Evolutionary conservation across 2,888 invertebrate species (phyloP).

Genomic region (Parthenolecanium corni): DNA sequence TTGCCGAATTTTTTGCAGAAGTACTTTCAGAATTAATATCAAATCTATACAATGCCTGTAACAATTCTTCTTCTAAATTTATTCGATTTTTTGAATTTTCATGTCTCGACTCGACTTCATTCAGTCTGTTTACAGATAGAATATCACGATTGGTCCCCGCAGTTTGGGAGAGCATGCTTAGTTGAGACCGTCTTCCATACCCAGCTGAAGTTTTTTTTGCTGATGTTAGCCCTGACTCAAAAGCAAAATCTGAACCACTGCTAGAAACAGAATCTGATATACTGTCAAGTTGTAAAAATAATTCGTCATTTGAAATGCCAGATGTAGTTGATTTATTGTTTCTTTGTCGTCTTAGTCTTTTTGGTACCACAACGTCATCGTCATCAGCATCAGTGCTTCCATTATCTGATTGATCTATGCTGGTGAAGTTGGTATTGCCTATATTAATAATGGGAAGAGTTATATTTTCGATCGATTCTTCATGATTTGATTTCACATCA

Average conservation of each 20-base stretch:
- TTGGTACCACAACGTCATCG: conserved; percentile 8
- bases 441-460: neutral
- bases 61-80: neutral
- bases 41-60: conserved; percentile 1
- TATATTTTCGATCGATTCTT: neutral
- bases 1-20: conserved; percentile 32
- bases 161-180: neutral
- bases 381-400: conserved; percentile 6
- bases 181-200: conserved; percentile 18
- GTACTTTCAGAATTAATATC: neutral
- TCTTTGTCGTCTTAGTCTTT: neutral
- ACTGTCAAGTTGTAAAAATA: neutral
- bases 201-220: neutral
- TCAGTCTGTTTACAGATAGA: neutral
- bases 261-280: neutral
- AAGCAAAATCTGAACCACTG: neutral
- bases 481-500: neutral
- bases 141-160: neutral
- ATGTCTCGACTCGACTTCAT: neutral
- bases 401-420: neutral
- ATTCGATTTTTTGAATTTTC: neutral
- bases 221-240: neutral
- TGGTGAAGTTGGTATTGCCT: neutral
- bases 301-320: neutral
- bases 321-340: neutral